phyloP scores from a whole-genome alignment of 2,113 vertebrate genomes.

The Aegotheles bennettii region DNA sequence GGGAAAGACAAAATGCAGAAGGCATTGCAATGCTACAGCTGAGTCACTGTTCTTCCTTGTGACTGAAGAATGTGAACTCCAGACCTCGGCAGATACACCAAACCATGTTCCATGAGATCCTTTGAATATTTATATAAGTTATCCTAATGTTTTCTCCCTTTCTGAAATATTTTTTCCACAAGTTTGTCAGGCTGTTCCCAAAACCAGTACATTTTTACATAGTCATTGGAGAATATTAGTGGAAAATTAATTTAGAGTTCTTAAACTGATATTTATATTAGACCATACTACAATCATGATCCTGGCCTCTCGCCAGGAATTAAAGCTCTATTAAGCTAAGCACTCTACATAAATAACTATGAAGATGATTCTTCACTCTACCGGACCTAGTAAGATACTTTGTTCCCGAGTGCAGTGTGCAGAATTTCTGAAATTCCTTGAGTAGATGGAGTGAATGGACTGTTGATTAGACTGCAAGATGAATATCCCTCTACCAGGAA shows the following conservation, averaged over 20 bases:
- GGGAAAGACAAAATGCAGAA: background rate
- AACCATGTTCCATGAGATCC: background rate
- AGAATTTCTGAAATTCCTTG: background rate
- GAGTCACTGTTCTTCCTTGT: background rate
- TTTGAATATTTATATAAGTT: slow-evolving; percentile 16
- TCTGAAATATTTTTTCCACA: slow-evolving; percentile 12
- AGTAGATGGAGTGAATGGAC: background rate
- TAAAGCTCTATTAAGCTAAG: slow-evolving; percentile 13
- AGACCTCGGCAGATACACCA: background rate
- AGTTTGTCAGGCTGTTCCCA: slow-evolving; percentile 17
- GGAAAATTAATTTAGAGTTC: slow-evolving; percentile 53
- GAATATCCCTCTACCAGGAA: background rate
- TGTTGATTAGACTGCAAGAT: background rate
- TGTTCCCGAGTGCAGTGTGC: background rate
- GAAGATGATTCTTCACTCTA: background rate
- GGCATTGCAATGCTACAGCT: background rate
- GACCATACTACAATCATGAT: slow-evolving; percentile 8
- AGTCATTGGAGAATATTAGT: slow-evolving; percentile 32
- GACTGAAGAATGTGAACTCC: background rate
- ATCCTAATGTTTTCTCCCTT: background rate
- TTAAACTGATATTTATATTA: slow-evolving; percentile 55
- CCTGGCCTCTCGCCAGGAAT: slow-evolving; percentile 11
- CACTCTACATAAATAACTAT: slow-evolving; percentile 4
- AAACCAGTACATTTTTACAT: background rate
- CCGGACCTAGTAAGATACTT: background rate